phyloP scores from a whole-genome alignment of 2,797 vertebrate species.

The Myripristis murdjan region DNA sequence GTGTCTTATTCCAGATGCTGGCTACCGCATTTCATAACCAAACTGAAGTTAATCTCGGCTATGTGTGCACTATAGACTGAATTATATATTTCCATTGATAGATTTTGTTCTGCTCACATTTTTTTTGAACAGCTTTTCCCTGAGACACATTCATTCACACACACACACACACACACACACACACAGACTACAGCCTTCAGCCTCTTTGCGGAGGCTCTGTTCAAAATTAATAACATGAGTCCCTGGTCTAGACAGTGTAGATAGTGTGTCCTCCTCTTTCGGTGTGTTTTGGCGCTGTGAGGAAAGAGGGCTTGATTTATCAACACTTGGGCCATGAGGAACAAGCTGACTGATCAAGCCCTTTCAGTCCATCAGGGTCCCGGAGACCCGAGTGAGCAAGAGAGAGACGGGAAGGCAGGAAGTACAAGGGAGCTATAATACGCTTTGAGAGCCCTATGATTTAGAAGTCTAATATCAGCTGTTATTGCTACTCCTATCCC shows the following conservation, averaged over 20 bases:
- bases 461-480: constrained; percentile 81
- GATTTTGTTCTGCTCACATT: not conserved
- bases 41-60: not conserved
- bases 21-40: not conserved
- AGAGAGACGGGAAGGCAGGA: constrained; percentile 23
- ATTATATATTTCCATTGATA: not conserved
- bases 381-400: constrained; percentile 42
- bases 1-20: not conserved
- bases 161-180: constrained; percentile 4
- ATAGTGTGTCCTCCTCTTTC: constrained; percentile 36
- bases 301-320: constrained; percentile 66
- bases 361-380: constrained; percentile 59
- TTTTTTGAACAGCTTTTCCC: constrained; percentile 13
- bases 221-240: constrained; percentile 61
- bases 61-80: not conserved
- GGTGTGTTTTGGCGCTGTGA: constrained; percentile 55
- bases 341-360: constrained; percentile 56
- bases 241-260: constrained; percentile 37
- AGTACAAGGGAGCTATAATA: constrained; percentile 50
- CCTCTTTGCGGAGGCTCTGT: constrained; percentile 34
- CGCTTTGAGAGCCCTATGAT: constrained; percentile 73
- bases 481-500: constrained; percentile 79
- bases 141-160: constrained; percentile 4
- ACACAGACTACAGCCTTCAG: constrained; percentile 15
- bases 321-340: constrained; percentile 52